Conservation (phyloP, 2,797 vertebrate genomes). For the Limosa lapponica region DNA sequence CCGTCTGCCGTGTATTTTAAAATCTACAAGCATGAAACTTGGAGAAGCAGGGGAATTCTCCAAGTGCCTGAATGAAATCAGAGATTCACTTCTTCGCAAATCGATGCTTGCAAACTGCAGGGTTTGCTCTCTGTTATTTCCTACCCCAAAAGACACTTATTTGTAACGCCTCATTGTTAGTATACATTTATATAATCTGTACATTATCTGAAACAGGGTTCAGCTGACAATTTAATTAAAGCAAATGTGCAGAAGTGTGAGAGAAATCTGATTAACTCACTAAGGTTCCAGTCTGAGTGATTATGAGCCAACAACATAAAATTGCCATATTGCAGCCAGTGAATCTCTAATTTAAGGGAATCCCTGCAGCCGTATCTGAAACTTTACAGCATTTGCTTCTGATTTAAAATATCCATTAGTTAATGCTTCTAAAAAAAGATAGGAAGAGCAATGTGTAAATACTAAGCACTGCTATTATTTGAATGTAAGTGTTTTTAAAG, state of each 20-base stretch:
- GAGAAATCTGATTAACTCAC: slow-evolving; percentile 27
- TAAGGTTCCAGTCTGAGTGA: neutral
- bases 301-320: slow-evolving; percentile 3
- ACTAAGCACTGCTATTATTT: neutral
- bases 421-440: neutral
- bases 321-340: neutral
- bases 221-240: neutral
- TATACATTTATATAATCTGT: neutral
- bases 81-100: neutral
- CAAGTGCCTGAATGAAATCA: neutral
- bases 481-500: neutral
- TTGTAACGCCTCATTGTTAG: neutral
- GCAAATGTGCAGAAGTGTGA: neutral
- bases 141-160: neutral
- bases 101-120: neutral
- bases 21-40: neutral
- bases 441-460: neutral
- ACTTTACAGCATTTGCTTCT: neutral
- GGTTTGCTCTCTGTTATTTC: neutral
- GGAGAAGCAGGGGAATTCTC: neutral
- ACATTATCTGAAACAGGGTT: neutral
- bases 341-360: slow-evolving; percentile 17
- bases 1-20: neutral
- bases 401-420: neutral
- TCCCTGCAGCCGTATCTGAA: neutral